Evolutionary conservation across 64 coral and sea anemone species (phyloP).

Genomic region (Actinia equina): DNA sequence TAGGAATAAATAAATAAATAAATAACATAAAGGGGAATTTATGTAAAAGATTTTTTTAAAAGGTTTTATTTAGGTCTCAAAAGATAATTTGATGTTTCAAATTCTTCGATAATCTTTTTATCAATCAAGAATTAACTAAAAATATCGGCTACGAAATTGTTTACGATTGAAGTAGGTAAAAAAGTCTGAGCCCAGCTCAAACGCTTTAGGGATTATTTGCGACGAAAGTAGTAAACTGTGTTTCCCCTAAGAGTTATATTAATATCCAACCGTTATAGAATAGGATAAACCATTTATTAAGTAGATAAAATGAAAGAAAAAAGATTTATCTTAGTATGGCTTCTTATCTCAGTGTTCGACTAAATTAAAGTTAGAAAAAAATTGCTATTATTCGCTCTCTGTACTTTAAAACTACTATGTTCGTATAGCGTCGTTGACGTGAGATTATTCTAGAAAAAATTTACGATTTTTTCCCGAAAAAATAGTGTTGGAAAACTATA

Average conservation of each 20-base stretch:
- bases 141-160: too few species aligned
- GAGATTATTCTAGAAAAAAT: too few species aligned
- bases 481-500: too few species aligned
- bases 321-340: neutral
- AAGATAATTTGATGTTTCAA: too few species aligned
- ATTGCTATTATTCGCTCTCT: too few species aligned
- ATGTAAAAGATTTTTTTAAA: too few species aligned
- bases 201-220: neutral
- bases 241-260: neutral
- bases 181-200: neutral
- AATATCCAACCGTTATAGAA: neutral
- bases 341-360: neutral
- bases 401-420: too few species aligned
- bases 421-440: too few species aligned
- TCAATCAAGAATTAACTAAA: too few species aligned
- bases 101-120: neutral
- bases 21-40: too few species aligned
- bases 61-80: too few species aligned
- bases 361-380: neutral
- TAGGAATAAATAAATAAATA: neutral
- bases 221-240: neutral
- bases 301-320: neutral
- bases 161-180: neutral
- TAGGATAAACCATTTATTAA: neutral
- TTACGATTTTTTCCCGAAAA: too few species aligned